A percentile compares a stretch with the other conserved stretches of the same genome.
Conservation (phyloP, 2,113 vertebrate genomes). For the Caloenas nicobarica region DNA sequence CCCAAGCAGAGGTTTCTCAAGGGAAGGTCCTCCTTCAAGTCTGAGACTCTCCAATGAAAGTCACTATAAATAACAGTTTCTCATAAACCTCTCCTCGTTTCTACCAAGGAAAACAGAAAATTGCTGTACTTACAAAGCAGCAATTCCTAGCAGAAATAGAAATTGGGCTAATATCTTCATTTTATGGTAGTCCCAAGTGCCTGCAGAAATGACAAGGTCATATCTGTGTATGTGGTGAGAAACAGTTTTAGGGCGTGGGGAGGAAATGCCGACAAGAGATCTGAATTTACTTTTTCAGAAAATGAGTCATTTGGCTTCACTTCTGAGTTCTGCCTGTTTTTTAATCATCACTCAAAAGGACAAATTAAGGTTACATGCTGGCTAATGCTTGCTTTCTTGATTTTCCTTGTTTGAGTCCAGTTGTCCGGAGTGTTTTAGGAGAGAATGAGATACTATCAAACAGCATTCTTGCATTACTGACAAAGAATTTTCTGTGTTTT, state of each 20-base stretch:
- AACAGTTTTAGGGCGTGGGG: neutral
- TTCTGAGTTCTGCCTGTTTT: neutral
- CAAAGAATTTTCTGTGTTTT: neutral
- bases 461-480: neutral
- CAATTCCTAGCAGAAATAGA: neutral
- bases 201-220: neutral
- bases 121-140: neutral
- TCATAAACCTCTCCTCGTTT: neutral
- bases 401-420: neutral
- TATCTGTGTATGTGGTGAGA: neutral
- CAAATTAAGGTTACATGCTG: neutral
- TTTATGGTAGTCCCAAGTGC: neutral
- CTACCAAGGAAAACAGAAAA: neutral
- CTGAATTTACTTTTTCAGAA: neutral
- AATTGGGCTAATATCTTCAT: neutral
- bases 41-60: neutral
- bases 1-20: neutral
- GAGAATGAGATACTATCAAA: neutral
- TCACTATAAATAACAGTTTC: neutral
- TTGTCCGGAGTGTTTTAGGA: neutral
- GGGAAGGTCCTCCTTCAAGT: neutral
- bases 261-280: neutral
- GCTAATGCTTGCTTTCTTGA: neutral
- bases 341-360: neutral
- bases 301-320: constrained; percentile 1